These are phyloP conservation scores for Oryzias melastigma DNA, from an alignment of 2,113 vertebrate genomes.

Conservation along the genomic window DNA sequence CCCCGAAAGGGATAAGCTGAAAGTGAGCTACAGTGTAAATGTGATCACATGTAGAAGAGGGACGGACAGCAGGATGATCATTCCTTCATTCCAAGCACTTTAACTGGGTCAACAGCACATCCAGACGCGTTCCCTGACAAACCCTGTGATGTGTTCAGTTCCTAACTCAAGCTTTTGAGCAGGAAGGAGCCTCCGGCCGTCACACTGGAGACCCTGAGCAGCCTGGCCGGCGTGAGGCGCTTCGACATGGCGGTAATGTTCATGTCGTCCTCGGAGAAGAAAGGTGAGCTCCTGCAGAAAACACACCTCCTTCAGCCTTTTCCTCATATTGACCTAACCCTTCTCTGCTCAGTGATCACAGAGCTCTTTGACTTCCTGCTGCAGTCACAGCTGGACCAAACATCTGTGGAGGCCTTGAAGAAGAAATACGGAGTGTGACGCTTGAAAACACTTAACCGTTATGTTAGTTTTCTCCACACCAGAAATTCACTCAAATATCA, in stretches of 20 bases:
- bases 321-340: neutral
- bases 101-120: no score
- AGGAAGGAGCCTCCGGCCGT: conserved; percentile 83
- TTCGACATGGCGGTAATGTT: conserved; percentile 98
- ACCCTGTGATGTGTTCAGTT: no score
- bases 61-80: no score
- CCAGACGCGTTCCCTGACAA: no score
- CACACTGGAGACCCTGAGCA: conserved; percentile 84
- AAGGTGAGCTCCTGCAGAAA: conserved; percentile 69
- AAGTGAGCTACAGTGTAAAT: no score
- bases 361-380: conserved; percentile 85
- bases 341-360: conserved; percentile 73
- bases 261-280: conserved; percentile 88
- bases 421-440: conserved; percentile 84
- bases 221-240: conserved; percentile 83
- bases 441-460: neutral
- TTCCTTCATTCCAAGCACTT: no score
- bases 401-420: conserved; percentile 75
- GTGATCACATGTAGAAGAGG: no score
- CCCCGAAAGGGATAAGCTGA: no score
- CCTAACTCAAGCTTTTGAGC: neutral
- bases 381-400: conserved; percentile 71
- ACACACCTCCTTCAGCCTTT: neutral
- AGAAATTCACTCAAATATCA: no score
- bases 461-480: no score